These are phyloP conservation scores for Drosophila pegasa DNA, from an alignment of 2,888 invertebrate species.

Conservation along the genomic window DNA sequence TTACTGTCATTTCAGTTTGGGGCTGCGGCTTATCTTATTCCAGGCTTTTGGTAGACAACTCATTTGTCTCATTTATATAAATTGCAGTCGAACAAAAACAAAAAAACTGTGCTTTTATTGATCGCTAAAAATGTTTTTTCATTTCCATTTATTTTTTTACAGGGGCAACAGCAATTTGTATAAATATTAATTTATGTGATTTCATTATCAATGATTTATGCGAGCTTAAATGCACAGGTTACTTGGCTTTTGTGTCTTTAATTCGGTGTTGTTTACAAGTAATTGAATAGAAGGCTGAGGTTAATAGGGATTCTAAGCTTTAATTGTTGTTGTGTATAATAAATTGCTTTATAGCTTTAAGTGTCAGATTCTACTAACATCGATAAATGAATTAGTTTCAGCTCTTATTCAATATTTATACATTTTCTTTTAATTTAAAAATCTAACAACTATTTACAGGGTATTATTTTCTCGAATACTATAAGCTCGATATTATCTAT, in stretches of 20 bases:
- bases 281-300: too few relatives aligned
- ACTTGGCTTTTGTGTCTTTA: constrained; percentile 9
- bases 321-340: background rate
- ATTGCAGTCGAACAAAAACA: background rate
- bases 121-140: constrained; percentile 1
- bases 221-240: constrained; percentile 8
- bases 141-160: background rate
- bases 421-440: too few relatives aligned
- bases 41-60: background rate
- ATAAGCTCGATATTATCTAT: background rate
- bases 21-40: constrained; percentile 4
- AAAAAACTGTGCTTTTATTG: constrained; percentile 20
- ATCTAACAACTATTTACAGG: background rate
- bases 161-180: constrained; percentile 22
- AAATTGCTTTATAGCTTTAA: too few relatives aligned
- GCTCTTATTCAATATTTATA: background rate
- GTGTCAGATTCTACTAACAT: background rate
- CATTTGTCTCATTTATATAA: constrained; percentile 18
- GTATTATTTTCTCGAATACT: constrained; percentile 12
- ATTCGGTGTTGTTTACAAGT: background rate
- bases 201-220: constrained; percentile 41
- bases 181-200: constrained; percentile 37
- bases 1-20: constrained; percentile 9
- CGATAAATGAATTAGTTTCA: background rate
- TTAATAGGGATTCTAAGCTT: too few relatives aligned